phyloP scores from a whole-genome alignment of 2,797 vertebrate species.

The Myotis daubentonii region DNA sequence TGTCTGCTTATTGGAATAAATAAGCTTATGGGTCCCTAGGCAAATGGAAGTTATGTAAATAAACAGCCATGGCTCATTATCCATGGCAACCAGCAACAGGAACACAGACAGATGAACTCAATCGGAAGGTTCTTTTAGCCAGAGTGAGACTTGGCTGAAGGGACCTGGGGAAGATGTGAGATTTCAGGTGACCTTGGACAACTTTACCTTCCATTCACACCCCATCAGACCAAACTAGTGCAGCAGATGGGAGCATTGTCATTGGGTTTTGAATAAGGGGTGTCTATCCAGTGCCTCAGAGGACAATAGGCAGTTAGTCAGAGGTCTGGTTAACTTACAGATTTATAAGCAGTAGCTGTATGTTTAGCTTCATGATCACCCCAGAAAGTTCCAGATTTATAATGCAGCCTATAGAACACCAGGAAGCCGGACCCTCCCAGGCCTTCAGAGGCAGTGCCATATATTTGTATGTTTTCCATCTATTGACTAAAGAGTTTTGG shows the following conservation, averaged over 20 bases:
- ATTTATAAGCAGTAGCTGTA: neutral
- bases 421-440: neutral
- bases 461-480: neutral
- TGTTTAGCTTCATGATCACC: neutral
- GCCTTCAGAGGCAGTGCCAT: neutral
- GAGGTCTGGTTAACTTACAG: neutral
- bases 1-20: conserved; percentile 61
- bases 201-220: neutral
- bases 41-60: conserved; percentile 70
- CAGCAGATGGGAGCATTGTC: neutral
- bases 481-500: neutral
- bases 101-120: conserved; percentile 17
- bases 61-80: conserved; percentile 73
- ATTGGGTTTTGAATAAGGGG: conserved; percentile 42
- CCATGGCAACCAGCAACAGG: conserved; percentile 52
- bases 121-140: conserved; percentile 9
- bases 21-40: conserved; percentile 54
- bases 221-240: neutral
- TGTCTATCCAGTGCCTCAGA: neutral
- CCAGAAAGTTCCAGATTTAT: neutral
- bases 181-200: neutral
- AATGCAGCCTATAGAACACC: neutral
- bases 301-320: neutral
- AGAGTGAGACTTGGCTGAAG: neutral
- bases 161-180: neutral